A percentile compares a stretch with the other conserved stretches of the same genome.
Evolutionary conservation across 2,113 vertebrate species (phyloP).

Genomic region (Corvus cornix): DNA sequence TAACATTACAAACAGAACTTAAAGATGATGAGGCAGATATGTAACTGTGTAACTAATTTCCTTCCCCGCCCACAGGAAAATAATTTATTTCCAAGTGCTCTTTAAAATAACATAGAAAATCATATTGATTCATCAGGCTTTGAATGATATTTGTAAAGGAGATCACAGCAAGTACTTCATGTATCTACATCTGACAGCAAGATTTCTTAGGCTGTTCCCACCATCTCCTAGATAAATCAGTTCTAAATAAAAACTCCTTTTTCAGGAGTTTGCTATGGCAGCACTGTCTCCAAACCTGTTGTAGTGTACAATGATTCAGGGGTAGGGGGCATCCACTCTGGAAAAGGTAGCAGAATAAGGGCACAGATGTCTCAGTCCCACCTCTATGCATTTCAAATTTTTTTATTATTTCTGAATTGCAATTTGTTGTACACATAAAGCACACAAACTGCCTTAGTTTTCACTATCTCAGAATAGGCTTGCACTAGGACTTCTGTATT

Average conservation of each 20-base stretch:
- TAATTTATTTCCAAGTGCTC: background rate
- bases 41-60: background rate
- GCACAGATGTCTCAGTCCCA: background rate
- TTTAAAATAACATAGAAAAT: background rate
- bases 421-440: background rate
- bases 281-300: constrained; percentile 47
- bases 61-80: background rate
- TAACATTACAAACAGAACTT: background rate
- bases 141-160: background rate
- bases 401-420: background rate
- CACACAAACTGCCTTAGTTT: background rate
- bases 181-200: background rate
- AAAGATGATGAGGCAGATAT: background rate
- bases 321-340: constrained; percentile 65
- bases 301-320: constrained; percentile 68
- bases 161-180: background rate
- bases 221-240: constrained; percentile 72
- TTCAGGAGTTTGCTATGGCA: constrained; percentile 1
- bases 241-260: constrained; percentile 13
- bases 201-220: constrained; percentile 20
- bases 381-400: background rate
- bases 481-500: background rate
- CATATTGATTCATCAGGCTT: background rate
- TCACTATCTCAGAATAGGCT: background rate
- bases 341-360: background rate